Percentiles rank a stretch among this genome's conserved stretches.
Evolutionary conservation across 2,888 invertebrate species (phyloP).

Genomic region (Leptinotarsa juncta): DNA sequence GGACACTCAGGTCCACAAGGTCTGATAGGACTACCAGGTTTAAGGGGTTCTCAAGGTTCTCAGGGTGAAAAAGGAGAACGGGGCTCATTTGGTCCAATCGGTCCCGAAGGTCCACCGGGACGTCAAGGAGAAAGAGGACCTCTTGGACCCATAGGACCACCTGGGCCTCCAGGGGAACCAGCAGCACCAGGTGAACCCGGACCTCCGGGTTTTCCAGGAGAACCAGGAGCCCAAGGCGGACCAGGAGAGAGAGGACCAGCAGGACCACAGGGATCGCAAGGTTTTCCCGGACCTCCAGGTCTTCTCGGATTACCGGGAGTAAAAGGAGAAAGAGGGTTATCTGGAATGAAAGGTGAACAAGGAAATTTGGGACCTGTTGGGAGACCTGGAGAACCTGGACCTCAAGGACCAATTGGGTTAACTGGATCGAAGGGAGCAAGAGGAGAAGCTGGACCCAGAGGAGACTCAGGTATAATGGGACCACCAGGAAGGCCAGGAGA

Average conservation of each 20-base stretch:
- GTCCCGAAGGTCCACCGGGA: slow-evolving; percentile 84
- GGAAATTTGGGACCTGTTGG: slow-evolving; percentile 74
- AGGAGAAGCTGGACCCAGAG: slow-evolving; percentile 82
- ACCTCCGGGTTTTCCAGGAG: slow-evolving; percentile 77
- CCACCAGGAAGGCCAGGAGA: slow-evolving; percentile 83
- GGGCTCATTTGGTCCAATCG: slow-evolving; percentile 75
- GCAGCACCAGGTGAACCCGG: slow-evolving; percentile 85
- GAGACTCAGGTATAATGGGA: slow-evolving; percentile 80
- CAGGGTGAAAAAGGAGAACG: slow-evolving; percentile 83
- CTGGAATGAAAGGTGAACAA: slow-evolving; percentile 80
- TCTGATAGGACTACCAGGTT: slow-evolving; percentile 78
- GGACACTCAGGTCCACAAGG: slow-evolving; percentile 80
- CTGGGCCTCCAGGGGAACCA: slow-evolving; percentile 84
- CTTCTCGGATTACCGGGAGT: slow-evolving; percentile 76
- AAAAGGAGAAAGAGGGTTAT: slow-evolving; percentile 80
- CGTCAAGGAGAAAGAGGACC: slow-evolving; percentile 77
- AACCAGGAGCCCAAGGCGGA: slow-evolving; percentile 78
- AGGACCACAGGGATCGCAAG: slow-evolving; percentile 78
- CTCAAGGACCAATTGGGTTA: slow-evolving; percentile 71
- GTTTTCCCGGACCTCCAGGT: slow-evolving; percentile 77
- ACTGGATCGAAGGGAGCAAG: slow-evolving; percentile 80
- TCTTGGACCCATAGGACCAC: slow-evolving; percentile 80
- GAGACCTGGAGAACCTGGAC: slow-evolving; percentile 73
- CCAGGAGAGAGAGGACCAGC: slow-evolving; percentile 80
- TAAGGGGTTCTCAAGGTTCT: slow-evolving; percentile 74